phyloP scores from a whole-genome alignment of 2,888 invertebrate genomes.

The Argyresthia albistria region DNA sequence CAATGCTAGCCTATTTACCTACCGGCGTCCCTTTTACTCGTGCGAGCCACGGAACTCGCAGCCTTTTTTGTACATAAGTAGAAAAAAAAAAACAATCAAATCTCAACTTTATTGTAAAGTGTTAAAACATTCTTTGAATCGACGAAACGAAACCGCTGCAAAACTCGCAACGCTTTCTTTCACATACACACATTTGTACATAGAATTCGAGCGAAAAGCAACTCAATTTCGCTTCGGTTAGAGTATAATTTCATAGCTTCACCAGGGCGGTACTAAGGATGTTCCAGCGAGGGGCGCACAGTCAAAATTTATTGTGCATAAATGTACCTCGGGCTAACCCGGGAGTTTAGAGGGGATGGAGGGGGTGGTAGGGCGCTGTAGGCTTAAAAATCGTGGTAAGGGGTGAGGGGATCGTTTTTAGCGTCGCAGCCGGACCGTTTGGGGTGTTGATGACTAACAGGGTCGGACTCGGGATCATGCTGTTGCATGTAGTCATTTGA shows the following conservation, averaged over 20 bases:
- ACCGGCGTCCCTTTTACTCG: slow-evolving; percentile 37
- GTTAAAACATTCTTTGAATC: slow-evolving; percentile 6
- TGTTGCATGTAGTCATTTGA: no score
- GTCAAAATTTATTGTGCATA: slow-evolving; percentile 73
- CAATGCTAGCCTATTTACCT: slow-evolving; percentile 59
- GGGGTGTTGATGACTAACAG: slow-evolving; percentile 64
- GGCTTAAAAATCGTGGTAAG: slow-evolving; percentile 69
- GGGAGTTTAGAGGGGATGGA: slow-evolving; percentile 57
- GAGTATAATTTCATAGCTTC: slow-evolving; percentile 24
- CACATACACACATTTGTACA: slow-evolving; percentile 41
- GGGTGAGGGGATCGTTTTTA: slow-evolving; percentile 67
- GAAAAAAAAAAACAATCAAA: slow-evolving; percentile 31
- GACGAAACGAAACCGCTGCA: slow-evolving; percentile 31
- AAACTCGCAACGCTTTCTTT: slow-evolving; percentile 57
- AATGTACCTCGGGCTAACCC: slow-evolving; percentile 71
- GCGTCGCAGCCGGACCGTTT: slow-evolving; percentile 67
- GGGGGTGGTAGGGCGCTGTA: slow-evolving; percentile 37
- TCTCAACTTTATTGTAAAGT: slow-evolving; percentile 42
- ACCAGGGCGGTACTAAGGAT: slow-evolving; percentile 30
- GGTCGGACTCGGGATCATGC: slow-evolving; percentile 14
- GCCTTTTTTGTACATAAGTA: slow-evolving; percentile 47
- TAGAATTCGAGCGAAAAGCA: slow-evolving; percentile 13
- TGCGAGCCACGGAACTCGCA: slow-evolving; percentile 42
- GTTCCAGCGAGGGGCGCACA: slow-evolving; percentile 49
- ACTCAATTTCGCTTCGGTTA: slow-evolving; percentile 15